Conservation (phyloP, 2,797 vertebrate genomes). For the Dendrocincla tyrannina region DNA sequence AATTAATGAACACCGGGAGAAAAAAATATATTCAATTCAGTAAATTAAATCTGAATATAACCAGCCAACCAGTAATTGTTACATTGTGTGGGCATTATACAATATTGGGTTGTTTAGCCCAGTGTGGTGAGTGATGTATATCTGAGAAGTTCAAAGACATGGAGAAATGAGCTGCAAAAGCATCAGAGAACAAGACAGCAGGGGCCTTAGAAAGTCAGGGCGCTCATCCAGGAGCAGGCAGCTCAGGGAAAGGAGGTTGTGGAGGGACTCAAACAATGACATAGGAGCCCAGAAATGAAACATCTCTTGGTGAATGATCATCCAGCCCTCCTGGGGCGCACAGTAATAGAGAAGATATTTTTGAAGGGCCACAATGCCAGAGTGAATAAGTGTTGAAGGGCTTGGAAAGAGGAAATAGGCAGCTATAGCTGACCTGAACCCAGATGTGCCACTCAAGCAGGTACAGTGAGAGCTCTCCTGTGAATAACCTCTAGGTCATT, state of each 20-base stretch:
- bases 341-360: background rate
- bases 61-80: background rate
- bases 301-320: background rate
- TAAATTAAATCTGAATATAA: background rate
- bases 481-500: background rate
- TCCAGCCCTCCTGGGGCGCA: background rate
- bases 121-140: accelerated
- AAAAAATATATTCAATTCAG: background rate
- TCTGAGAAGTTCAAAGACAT: background rate
- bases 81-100: background rate
- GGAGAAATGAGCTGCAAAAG: background rate
- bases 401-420: background rate
- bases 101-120: background rate
- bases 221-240: background rate
- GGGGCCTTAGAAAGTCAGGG: background rate
- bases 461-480: background rate
- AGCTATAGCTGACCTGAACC: background rate
- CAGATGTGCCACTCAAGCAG: background rate
- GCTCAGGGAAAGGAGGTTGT: background rate
- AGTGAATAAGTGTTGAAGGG: background rate
- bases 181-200: background rate
- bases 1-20: background rate
- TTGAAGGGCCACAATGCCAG: background rate
- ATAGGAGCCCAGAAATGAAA: background rate
- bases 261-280: background rate